A percentile compares a stretch with the other conserved stretches of the same genome.
phyloP scores from a whole-genome alignment of 2,888 invertebrate genomes.

The Latrodectus hesperus region DNA sequence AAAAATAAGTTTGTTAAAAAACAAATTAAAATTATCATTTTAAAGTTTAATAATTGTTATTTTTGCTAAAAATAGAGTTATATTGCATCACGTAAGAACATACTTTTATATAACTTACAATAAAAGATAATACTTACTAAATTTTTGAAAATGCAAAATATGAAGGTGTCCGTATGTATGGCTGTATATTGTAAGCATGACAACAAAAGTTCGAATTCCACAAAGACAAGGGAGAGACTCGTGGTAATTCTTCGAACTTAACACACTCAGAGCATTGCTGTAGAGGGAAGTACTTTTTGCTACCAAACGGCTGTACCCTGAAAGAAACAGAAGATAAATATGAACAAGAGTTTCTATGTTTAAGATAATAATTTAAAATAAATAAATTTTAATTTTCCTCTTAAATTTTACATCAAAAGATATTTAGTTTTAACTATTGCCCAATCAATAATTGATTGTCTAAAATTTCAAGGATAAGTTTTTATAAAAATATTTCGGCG shows the following conservation, averaged over 20 bases:
- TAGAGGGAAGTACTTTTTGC: constrained; percentile 40
- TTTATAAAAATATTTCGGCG: too few relatives aligned
- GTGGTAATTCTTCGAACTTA: constrained; percentile 7
- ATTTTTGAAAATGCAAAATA: constrained; percentile 59
- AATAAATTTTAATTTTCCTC: too few relatives aligned
- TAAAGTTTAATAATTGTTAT: too few relatives aligned
- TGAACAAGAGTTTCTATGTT: not conserved
- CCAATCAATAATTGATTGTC: too few relatives aligned
- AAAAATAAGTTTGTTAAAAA: too few relatives aligned
- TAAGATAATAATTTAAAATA: not conserved
- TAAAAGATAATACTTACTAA: constrained; percentile 34
- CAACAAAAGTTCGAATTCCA: constrained; percentile 37
- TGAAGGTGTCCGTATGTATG: constrained; percentile 61
- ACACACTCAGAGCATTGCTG: constrained; percentile 41
- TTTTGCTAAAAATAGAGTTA: too few relatives aligned
- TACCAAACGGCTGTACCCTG: constrained; percentile 16
- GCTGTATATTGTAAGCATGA: constrained; percentile 52
- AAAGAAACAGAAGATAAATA: not conserved
- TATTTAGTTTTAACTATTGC: too few relatives aligned
- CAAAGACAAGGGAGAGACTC: constrained; percentile 30
- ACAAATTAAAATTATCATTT: too few relatives aligned
- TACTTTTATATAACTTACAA: too few relatives aligned
- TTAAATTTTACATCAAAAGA: too few relatives aligned
- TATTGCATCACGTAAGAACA: too few relatives aligned
- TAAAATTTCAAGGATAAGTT: too few relatives aligned